Evolutionary conservation across 92 coral and sea anemone genomes (phyloP), one percentile per base, ranked within the genome.

Genomic region (Desmophyllum pertusum): DNA sequence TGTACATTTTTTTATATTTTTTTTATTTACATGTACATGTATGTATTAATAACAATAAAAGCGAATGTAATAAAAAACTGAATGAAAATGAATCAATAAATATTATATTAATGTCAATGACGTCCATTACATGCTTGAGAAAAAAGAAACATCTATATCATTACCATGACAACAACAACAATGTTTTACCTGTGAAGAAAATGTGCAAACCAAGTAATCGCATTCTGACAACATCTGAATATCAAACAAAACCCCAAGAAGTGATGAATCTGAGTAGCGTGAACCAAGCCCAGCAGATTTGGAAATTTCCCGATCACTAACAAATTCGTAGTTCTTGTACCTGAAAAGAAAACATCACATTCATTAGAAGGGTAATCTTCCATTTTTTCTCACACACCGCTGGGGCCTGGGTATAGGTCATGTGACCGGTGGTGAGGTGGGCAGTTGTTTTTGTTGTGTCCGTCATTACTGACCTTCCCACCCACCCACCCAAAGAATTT

Each of bases 181-280:
- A 21, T 5, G 10, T 7, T 68, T 81, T 82, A 97, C 99, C 94
- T 97, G 97, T 14, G 99, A 97, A 38, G 99, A 97, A 85, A 97
- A 97, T 30, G 99, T 97, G 81, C 99, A 97, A 65, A 97, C 99
- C 72, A 97, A 59, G 87, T 68, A 94, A 77, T 97, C 98, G 79
- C 99, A 90, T 74, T 97, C 98, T 66, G 99, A 92, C 62, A 97
- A 86, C 98, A 97, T 94, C 70, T 97, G 97, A 81, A 97, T 97
- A 70, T 97, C 99, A 88, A 97, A 97, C 78, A 97, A 91, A 33
- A 97, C 90, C 10, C 99, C 99, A 93, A 91, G 99, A 15, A 97
- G 89, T 29, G 99, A 97, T 4, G 91, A 70, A 30, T 97, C 99
- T 0, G 91, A 63, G 91, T 97, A 97, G 25, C 99, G 94, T 9